Conservation (phyloP, 2,113 vertebrate species). For the Eurystomus gularis region DNA sequence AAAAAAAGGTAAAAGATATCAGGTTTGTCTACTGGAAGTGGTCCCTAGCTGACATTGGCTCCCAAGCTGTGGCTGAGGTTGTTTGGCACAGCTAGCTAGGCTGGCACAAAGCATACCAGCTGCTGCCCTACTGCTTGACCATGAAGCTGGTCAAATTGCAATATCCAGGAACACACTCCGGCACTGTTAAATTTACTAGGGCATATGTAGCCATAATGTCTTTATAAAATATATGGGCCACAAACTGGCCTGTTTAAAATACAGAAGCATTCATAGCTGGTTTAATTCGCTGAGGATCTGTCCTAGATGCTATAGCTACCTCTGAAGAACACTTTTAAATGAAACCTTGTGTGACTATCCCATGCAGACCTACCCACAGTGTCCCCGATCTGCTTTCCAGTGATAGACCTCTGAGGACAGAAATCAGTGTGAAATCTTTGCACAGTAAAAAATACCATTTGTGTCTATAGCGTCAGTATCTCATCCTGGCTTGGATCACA, state of each 20-base stretch:
- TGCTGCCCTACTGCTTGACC: not conserved
- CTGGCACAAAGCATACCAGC: fast-evolving
- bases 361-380: not conserved
- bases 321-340: not conserved
- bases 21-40: not conserved
- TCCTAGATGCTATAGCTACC: not conserved
- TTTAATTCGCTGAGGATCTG: not conserved
- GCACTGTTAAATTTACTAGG: not conserved
- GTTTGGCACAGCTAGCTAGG: not conserved
- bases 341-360: not conserved
- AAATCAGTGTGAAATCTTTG: not conserved
- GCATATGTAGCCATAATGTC: not conserved
- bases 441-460: fast-evolving
- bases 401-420: not conserved
- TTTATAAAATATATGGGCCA: not conserved
- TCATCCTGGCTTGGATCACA: not conserved
- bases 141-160: not conserved
- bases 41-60: not conserved
- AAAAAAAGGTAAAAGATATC: not conserved
- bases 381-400: not conserved
- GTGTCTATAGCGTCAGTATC: not conserved
- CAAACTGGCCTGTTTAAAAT: not conserved
- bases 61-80: not conserved
- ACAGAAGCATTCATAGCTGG: not conserved
- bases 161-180: fast-evolving